Base-by-base conservation (phyloP, 2,888 invertebrate species). In the Metacarcinus magister region DNA sequence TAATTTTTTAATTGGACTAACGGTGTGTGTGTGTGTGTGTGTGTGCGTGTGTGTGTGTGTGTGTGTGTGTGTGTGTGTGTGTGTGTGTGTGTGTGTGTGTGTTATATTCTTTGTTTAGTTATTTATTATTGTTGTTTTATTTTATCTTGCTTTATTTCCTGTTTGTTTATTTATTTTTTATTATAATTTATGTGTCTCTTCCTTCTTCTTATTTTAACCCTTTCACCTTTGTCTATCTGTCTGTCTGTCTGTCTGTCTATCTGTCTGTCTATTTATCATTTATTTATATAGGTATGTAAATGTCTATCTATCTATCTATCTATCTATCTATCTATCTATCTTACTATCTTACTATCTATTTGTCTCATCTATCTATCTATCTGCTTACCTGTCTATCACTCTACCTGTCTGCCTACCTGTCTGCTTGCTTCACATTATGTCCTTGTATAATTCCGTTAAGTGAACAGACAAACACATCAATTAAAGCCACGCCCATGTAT, bases 11-110 rank as follows among this genome's bases (percentile, higher is more conserved):
- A 4, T 4, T 46, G 4, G 82, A 5, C n/a, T 10, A 10, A 67
- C 67, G 67, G 82, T 82, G 82, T 87, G 87, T 87, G 87, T 32
- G 87, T 87, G 87, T 87, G 87, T 87, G 87, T 87, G 87, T 87
- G 87, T 87, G 87, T 87, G 87, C 10, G 87, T 87, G 87, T 87
- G 87, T 32, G 87, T 28, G 28, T 28, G 87, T 87, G 87, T 87
- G 87, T 87, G 87, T 87, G 87, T 87, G 87, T 87, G 87, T 87
- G 87, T 87, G 87, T 87, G 87, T 87, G 87, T 87, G 87, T 87
- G 87, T 87, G 87, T 87, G 87, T 87, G 87, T 87, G 87, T 87
- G 87, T 87, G 87, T 87, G 87, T 87, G 87, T 87, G 28, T 87
- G 5, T 2, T 2, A 32, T 10, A 8, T 10, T 10, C n/a, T 28